Conservation (phyloP, 2,113 vertebrate genomes). For the Strix aluco region DNA sequence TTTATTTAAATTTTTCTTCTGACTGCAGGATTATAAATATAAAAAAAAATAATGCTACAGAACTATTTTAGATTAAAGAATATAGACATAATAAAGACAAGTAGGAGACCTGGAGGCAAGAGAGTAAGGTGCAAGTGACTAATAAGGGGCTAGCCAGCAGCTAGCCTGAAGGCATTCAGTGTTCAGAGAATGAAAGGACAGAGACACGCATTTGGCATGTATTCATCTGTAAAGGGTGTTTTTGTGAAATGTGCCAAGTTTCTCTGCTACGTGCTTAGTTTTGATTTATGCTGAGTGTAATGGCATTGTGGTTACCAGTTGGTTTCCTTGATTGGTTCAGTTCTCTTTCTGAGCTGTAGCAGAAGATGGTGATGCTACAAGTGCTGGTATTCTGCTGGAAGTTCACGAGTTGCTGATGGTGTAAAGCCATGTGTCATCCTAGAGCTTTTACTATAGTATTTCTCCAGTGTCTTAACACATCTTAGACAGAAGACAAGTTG, state of each 20-base stretch:
- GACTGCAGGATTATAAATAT: not conserved
- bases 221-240: not conserved
- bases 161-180: not conserved
- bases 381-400: not conserved
- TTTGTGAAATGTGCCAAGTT: not conserved
- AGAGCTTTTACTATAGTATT: not conserved
- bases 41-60: not conserved
- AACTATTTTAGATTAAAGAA: not conserved
- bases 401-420: accelerated
- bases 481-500: not conserved
- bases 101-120: not conserved
- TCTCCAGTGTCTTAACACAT: not conserved
- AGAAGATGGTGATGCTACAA: not conserved
- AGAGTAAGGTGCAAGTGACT: not conserved
- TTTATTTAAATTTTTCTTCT: not conserved
- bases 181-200: not conserved
- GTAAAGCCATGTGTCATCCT: not conserved
- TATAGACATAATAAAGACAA: not conserved
- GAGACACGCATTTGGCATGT: not conserved
- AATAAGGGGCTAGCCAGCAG: not conserved
- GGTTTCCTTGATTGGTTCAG: not conserved
- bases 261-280: not conserved
- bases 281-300: not conserved
- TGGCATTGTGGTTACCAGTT: not conserved
- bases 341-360: not conserved